Percentiles rank a stretch among this genome's conserved stretches.
These are phyloP conservation scores for Torymus aiolomorphi DNA, from an alignment of 2,888 invertebrate genomes.

Conservation along the genomic window DNA sequence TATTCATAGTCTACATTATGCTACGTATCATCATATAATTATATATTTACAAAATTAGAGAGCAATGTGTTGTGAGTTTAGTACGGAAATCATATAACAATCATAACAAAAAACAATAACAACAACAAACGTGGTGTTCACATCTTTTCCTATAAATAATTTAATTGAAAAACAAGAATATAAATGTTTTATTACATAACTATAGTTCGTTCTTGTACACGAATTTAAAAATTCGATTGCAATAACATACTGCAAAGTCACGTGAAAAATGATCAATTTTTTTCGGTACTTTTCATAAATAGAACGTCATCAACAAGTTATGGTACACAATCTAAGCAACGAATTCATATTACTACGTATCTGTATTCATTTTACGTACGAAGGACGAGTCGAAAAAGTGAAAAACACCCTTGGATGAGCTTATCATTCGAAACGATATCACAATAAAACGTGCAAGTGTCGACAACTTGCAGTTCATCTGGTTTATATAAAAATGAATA, in stretches of 20 bases:
- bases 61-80: slow-evolving; percentile 63
- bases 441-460: slow-evolving; percentile 44
- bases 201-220: neutral
- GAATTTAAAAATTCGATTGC: slow-evolving; percentile 6
- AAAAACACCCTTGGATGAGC: slow-evolving; percentile 24
- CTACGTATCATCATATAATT: slow-evolving; percentile 34
- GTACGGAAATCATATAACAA: slow-evolving; percentile 64
- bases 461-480: slow-evolving; percentile 9
- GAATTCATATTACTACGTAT: slow-evolving; percentile 13
- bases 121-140: slow-evolving; percentile 45
- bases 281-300: slow-evolving; percentile 8
- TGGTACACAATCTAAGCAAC: slow-evolving; percentile 3
- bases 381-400: slow-evolving; percentile 5
- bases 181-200: neutral
- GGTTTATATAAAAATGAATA: slow-evolving; percentile 15
- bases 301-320: neutral
- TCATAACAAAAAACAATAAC: slow-evolving; percentile 67
- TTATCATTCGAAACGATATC: slow-evolving; percentile 49
- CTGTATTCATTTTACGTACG: slow-evolving; percentile 35
- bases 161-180: too few relatives aligned
- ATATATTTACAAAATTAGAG: slow-evolving; percentile 65
- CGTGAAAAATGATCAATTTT: slow-evolving; percentile 7
- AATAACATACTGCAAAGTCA: slow-evolving; percentile 7
- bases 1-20: neutral
- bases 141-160: too few relatives aligned